Evolutionary conservation across 2,888 invertebrate genomes (phyloP), one percentile per base, ranked within the genome.

Genomic region (Rhogogaster chlorosoma): DNA sequence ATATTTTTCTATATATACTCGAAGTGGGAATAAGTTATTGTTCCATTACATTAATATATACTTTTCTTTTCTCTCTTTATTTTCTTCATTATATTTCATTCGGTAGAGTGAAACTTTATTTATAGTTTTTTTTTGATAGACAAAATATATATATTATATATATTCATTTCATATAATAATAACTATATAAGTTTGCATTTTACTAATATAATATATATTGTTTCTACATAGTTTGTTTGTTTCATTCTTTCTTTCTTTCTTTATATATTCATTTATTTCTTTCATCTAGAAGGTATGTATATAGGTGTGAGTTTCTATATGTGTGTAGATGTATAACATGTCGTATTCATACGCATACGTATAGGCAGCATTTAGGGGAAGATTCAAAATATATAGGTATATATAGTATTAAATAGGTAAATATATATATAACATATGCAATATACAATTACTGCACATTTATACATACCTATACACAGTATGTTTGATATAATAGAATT

Each of bases 351-450:
- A n/a, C 45, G 45, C 45, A 45, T n/a, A n/a, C 53, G n/a, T 61
- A 26, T 61, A 26, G 61, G 61, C 61, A 61, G 61, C 61, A 61
- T 61, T 61, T 26, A 61, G 4, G 61, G 61, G 61, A 61, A 61
- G 61, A n/a, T n/a, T n/a, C 26, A 61, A 53, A 53, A 53, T 53
- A 61, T 61, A n/a, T 53, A n/a, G n/a, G 53, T 53, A 53, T 53
- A 53, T n/a, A 53, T n/a, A n/a, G 18, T 49, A 53, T 53, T 53
- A n/a, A 53, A n/a, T 53, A n/a, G 18, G 7, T 61, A 22, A 61
- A 61, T 61, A 61, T 61, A 6, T 57, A 22, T 57, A 22, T 57
- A n/a, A n/a, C n/a, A 61, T 61, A 61, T 61, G 12, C 9, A 10
- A 26, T 26, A 10, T 12, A 61, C 12, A 10, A 26, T 61, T 61